A percentile compares a stretch with the other conserved stretches of the same genome.
phyloP scores from a whole-genome alignment of 1,140 invertebrate species.

The Grapholita molesta region DNA sequence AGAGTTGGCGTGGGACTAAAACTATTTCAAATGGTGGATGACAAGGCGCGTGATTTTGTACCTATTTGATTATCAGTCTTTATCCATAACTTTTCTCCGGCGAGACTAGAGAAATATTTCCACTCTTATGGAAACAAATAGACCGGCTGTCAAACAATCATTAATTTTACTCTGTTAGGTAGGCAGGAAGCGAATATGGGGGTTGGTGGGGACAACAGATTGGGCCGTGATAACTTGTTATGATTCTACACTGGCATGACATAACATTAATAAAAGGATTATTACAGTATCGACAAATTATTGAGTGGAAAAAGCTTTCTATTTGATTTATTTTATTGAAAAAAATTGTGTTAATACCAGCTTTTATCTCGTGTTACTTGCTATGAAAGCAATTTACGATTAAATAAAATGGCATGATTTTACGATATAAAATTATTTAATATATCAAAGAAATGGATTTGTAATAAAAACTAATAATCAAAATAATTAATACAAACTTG shows the following conservation, averaged over 20 bases:
- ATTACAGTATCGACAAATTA: background rate
- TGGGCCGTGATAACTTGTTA: slow-evolving; percentile 29
- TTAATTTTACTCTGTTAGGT: slow-evolving; percentile 56
- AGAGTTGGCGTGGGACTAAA: too few species aligned
- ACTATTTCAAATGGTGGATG: too few species aligned
- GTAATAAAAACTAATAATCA: too few species aligned
- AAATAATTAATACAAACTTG: too few species aligned
- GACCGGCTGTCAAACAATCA: slow-evolving; percentile 48
- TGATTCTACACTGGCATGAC: slow-evolving; percentile 17
- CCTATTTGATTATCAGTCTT: background rate
- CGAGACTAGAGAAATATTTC: slow-evolving; percentile 38
- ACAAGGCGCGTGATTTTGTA: background rate
- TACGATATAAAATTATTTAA: too few species aligned
- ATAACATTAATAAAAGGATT: slow-evolving; percentile 2
- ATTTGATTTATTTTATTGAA: background rate
- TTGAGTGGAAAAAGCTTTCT: background rate
- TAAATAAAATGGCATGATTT: background rate
- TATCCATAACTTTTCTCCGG: background rate
- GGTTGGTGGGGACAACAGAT: slow-evolving; percentile 29
- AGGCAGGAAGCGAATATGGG: slow-evolving; percentile 48
- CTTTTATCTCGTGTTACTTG: background rate
- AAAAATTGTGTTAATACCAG: background rate
- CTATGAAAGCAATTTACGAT: background rate
- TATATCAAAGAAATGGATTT: background rate
- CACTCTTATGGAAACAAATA: slow-evolving; percentile 53